Conservation (phyloP, 2,888 invertebrate genomes). For the Argyresthia goedartella region DNA sequence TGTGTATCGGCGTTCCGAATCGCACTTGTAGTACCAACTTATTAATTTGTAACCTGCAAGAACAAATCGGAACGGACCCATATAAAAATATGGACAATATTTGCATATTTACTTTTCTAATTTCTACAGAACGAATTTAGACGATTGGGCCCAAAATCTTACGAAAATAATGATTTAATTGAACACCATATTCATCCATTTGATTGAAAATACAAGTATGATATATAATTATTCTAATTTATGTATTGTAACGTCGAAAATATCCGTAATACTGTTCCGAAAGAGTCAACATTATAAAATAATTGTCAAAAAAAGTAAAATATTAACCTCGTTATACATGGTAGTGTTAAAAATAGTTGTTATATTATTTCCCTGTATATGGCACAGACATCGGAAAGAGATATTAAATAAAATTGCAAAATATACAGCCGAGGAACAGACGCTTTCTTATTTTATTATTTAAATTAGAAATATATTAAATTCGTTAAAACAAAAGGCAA, state of each 20-base stretch:
- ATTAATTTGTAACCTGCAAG: too few relatives aligned
- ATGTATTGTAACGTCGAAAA: background rate
- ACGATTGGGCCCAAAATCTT: too few relatives aligned
- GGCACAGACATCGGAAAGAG: conserved; percentile 5
- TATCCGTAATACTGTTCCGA: background rate
- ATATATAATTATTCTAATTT: background rate
- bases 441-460: conserved; percentile 16
- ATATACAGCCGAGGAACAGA: conserved; percentile 6
- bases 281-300: background rate
- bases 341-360: background rate
- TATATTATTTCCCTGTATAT: conserved; percentile 3
- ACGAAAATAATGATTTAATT: too few relatives aligned
- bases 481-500: conserved; percentile 59
- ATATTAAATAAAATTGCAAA: conserved; percentile 8
- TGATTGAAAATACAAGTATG: background rate
- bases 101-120: too few relatives aligned
- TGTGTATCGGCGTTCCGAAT: too few relatives aligned
- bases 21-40: too few relatives aligned
- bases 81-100: too few relatives aligned
- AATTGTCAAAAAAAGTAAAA: background rate
- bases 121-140: too few relatives aligned
- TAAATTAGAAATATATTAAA: conserved; percentile 25
- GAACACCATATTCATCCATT: too few relatives aligned
- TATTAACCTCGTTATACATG: too few relatives aligned
- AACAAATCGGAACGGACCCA: too few relatives aligned